Base-by-base conservation (phyloP, 2,113 vertebrate genomes). In the Mystacornis crossleyi region DNA sequence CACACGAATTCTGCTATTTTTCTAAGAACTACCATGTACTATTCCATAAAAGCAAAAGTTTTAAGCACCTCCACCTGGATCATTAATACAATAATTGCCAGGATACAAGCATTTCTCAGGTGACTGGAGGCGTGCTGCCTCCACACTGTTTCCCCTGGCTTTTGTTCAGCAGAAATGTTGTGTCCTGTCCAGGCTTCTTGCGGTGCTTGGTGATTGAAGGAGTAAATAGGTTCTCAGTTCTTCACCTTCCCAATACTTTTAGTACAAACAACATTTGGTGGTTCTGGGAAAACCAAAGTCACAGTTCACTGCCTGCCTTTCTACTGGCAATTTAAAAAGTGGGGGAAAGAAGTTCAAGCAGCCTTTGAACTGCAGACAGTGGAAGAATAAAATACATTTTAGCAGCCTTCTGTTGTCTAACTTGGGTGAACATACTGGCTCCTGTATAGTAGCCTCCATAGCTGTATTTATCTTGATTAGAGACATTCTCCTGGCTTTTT, bases 1-100 rank as follows among this genome's bases (percentile, higher is more conserved):
- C 18, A 24, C 34, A 28, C 0, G 0, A n/a, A 60, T 72, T 47
- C 62, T 80, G 36, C 18, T 62, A 31, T 81, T 67, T 40, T 24
- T 48, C 45, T 43, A 57, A 70, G 24, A 42, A 31, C 36, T 70
- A 8, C 17, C 3, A 5, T 4, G 8, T 38, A 12, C 72, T 55
- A 29, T 40, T 81, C 47, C 3, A 0, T 53, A 43, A 74, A 88
- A 80, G 34, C 20, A 67, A 23, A 90, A 43, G 6, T 53, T 48
- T 45, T 36, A 29, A 81, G 53, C 2, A 2, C 26, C 29, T 87
- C 15, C 43, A 50, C 17, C 12, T 55, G n/a, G 36, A 38, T 79
- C 21, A 23, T 66, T 28, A 82, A 38, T 55, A 9, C 26, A 31
- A 6, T 51, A 33, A 19, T 64, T 81, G 45, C 28, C 64, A 51